phyloP scores from a whole-genome alignment of 2,113 vertebrate species.

The Xiphophorus maculatus region DNA sequence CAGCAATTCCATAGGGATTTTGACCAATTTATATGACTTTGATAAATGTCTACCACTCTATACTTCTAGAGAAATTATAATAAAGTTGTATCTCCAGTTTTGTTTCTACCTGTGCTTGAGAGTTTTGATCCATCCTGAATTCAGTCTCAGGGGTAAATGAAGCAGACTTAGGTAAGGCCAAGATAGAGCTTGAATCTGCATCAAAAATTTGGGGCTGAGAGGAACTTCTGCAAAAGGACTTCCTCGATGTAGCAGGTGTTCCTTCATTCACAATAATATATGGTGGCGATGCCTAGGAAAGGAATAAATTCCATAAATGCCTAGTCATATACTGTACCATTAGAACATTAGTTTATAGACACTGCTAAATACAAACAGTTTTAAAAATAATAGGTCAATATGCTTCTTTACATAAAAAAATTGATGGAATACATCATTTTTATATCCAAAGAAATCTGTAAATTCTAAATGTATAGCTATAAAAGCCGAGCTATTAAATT shows the following conservation, averaged over 20 bases:
- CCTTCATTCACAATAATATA: conserved; percentile 52
- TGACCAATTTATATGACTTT: no score
- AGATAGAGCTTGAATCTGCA: conserved; percentile 18
- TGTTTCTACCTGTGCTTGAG: conserved; percentile 59
- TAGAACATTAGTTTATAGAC: neutral
- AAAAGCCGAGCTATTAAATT: neutral
- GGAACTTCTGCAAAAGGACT: conserved; percentile 20
- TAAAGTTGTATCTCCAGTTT: neutral
- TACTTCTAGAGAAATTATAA: neutral
- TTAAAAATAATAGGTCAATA: neutral
- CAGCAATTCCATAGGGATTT: no score
- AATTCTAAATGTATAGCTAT: neutral
- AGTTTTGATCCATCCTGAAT: conserved; percentile 39
- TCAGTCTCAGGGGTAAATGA: conserved; percentile 56
- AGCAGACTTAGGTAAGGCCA: conserved; percentile 56
- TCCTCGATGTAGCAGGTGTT: conserved; percentile 55
- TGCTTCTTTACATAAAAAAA: neutral
- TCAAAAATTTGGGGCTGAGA: conserved; percentile 11
- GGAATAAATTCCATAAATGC: neutral
- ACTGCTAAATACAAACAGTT: neutral
- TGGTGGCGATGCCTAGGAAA: conserved; percentile 40
- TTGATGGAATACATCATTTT: neutral
- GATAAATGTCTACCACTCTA: no score
- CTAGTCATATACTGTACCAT: neutral
- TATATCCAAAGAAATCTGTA: neutral